Percentiles rank a stretch among this genome's conserved stretches.
phyloP scores from a whole-genome alignment of 1,140 invertebrate species.

The Meloidogyne hapla region DNA sequence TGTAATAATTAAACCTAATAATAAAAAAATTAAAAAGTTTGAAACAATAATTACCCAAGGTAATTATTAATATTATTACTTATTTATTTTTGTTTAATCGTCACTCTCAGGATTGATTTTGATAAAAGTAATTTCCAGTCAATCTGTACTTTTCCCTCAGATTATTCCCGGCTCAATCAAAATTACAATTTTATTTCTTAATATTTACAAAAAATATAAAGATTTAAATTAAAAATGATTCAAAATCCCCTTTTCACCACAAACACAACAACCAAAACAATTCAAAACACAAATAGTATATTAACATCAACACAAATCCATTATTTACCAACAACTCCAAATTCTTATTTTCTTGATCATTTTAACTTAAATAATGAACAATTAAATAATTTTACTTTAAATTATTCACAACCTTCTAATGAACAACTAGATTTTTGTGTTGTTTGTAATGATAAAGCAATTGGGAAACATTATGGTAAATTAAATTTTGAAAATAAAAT shows the following conservation, averaged over 20 bases:
- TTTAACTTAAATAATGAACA: neutral
- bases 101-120: too few relatives aligned
- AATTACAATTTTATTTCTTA: too few relatives aligned
- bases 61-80: too few relatives aligned
- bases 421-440: slow-evolving; percentile 21
- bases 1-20: too few relatives aligned
- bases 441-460: slow-evolving; percentile 26
- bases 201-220: too few relatives aligned
- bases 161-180: too few relatives aligned
- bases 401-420: neutral
- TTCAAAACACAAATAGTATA: neutral
- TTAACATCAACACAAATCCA: neutral
- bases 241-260: neutral
- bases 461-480: slow-evolving; percentile 14
- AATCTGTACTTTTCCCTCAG: too few relatives aligned
- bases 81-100: too few relatives aligned
- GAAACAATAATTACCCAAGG: too few relatives aligned
- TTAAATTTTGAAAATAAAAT: neutral
- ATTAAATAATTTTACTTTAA: neutral
- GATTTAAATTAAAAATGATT: neutral
- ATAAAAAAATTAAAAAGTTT: too few relatives aligned
- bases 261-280: neutral
- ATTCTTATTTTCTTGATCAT: neutral
- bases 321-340: neutral
- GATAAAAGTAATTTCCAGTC: too few relatives aligned